Conservation (phyloP, 2,888 invertebrate genomes). For the Archips crataeganus region DNA sequence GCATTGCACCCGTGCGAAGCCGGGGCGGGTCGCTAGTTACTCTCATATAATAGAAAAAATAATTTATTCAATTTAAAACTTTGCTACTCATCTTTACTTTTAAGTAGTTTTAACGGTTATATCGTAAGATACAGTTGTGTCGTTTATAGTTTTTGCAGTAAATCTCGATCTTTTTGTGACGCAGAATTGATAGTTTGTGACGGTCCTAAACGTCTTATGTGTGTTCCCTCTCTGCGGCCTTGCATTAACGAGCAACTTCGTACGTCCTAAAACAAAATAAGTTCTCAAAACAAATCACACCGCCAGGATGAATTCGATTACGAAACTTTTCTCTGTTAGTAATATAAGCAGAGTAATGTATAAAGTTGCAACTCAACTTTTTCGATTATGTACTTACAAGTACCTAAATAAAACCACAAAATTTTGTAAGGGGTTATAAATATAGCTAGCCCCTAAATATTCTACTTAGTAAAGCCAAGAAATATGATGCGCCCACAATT, state of each 20-base stretch:
- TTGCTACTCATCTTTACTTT: too few relatives aligned
- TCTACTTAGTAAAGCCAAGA: background rate
- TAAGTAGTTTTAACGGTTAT: background rate
- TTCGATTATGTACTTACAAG: background rate
- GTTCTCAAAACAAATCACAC: constrained; percentile 1
- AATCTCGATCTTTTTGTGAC: background rate
- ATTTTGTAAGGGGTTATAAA: background rate
- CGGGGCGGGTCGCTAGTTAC: too few relatives aligned
- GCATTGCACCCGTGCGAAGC: too few relatives aligned
- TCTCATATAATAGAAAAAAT: too few relatives aligned
- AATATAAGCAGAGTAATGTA: background rate
- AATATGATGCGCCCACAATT: background rate
- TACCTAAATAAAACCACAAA: background rate
- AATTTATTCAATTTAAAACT: too few relatives aligned
- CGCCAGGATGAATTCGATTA: constrained; percentile 3
- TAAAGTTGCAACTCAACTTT: background rate
- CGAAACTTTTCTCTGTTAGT: background rate
- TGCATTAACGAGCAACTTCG: constrained; percentile 9
- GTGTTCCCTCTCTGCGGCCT: background rate
- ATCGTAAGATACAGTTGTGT: background rate
- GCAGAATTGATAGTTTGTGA: background rate
- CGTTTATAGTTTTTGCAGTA: background rate
- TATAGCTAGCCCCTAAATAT: background rate
- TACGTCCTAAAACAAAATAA: constrained; percentile 4
- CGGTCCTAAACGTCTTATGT: constrained; percentile 1